Evolutionary conservation across 2,113 vertebrate genomes (phyloP).

Genomic region (Struthidea cinerea): DNA sequence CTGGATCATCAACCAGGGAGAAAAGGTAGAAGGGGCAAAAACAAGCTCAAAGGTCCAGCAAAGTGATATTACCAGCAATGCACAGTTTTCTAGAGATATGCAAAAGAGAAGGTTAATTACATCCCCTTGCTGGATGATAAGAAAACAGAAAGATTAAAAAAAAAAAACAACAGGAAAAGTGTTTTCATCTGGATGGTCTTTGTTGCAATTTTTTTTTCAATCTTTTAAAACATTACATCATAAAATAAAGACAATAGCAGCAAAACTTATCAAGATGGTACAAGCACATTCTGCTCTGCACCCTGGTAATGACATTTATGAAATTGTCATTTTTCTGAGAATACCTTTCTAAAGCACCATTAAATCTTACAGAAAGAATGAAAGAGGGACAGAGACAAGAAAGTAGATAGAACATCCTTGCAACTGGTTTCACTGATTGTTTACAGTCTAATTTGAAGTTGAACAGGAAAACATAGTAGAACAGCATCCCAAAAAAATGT

Average conservation of each 20-base stretch:
- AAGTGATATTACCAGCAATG: background rate
- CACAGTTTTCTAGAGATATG: background rate
- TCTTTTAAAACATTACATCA: constrained; percentile 68
- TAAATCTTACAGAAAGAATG: constrained; percentile 45
- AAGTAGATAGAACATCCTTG: constrained; percentile 19
- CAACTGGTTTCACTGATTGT: background rate
- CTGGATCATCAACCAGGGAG: background rate
- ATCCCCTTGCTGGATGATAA: background rate
- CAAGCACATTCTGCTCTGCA: constrained; percentile 63
- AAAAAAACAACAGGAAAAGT: constrained; percentile 18
- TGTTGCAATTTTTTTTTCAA: constrained; percentile 62
- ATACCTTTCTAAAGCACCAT: constrained; percentile 71
- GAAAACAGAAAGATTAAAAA: background rate
- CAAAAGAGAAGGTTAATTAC: background rate
- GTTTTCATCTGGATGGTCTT: constrained; percentile 67
- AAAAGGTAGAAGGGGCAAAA: background rate
- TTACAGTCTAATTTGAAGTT: background rate
- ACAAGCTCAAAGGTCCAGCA: background rate
- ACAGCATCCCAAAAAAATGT: background rate
- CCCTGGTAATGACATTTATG: constrained; percentile 51
- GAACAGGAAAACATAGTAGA: background rate
- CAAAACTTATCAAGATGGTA: constrained; percentile 68
- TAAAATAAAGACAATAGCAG: constrained; percentile 72
- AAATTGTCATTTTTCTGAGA: constrained; percentile 62
- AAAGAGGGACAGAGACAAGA: background rate